These are phyloP conservation scores for Gymnarchus niloticus DNA, from an alignment of 2,113 vertebrate species.

Conservation along the genomic window DNA sequence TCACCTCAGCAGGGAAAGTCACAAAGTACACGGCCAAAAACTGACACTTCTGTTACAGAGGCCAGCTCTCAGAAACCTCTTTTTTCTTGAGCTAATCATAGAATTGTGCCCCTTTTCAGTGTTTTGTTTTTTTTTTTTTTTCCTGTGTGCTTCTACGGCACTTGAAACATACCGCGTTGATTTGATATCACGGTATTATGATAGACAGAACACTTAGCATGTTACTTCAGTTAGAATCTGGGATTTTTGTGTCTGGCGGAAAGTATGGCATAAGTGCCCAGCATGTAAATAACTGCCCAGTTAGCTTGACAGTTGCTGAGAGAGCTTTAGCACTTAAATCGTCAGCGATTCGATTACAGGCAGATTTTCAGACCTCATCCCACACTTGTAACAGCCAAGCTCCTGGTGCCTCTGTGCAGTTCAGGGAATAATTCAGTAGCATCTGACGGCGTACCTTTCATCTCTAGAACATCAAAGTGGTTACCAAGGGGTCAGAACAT, in stretches of 20 bases:
- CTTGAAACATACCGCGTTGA: background rate
- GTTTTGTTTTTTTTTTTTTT: background rate
- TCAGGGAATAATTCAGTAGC: background rate
- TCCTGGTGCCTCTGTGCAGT: background rate
- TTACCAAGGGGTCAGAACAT: background rate
- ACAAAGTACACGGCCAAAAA: background rate
- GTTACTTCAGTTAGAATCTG: background rate
- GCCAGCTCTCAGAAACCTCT: background rate
- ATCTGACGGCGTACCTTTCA: background rate
- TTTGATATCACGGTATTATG: background rate
- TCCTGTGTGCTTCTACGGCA: background rate
- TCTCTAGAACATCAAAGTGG: background rate
- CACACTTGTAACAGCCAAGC: conserved; percentile 9
- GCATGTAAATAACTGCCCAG: background rate
- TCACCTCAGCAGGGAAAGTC: background rate
- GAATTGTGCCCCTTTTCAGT: background rate
- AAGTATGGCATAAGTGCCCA: background rate
- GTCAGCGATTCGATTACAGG: conserved; percentile 42
- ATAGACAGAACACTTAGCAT: background rate
- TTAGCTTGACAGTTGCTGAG: conserved; percentile 32
- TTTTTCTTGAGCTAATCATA: background rate
- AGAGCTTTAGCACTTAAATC: conserved; percentile 39
- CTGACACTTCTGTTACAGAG: background rate
- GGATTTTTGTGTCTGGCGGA: background rate
- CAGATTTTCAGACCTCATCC: conserved; percentile 31